These are phyloP conservation scores for Listronotus bonariensis DNA, from an alignment of 1,140 invertebrate species.

Conservation along the genomic window DNA sequence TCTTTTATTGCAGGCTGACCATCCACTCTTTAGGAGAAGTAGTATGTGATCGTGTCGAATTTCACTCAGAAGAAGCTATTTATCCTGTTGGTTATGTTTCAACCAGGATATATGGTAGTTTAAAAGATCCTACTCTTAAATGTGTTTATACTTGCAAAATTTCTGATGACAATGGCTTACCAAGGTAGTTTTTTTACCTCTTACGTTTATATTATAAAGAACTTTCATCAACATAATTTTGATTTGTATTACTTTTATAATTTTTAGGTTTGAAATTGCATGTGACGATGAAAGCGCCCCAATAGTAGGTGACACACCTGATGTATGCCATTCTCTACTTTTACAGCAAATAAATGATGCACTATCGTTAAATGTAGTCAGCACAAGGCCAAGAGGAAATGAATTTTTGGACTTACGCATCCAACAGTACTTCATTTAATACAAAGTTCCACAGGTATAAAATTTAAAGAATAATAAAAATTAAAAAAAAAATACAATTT, in stretches of 20 bases:
- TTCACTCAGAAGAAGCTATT: conserved; percentile 74
- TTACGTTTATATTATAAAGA: too few species aligned
- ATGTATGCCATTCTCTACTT: conserved; percentile 74
- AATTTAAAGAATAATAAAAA: neutral
- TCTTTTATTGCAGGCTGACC: conserved; percentile 59
- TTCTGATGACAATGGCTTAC: conserved; percentile 70
- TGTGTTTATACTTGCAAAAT: conserved; percentile 85
- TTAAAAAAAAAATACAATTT: too few species aligned
- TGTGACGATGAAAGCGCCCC: conserved; percentile 73
- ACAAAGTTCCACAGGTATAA: conserved; percentile 66
- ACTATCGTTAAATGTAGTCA: conserved; percentile 59
- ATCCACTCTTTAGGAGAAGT: conserved; percentile 81
- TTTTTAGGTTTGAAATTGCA: conserved; percentile 75
- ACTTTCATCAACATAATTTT: too few species aligned
- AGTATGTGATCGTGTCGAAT: conserved; percentile 68
- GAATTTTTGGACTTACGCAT: conserved; percentile 82
- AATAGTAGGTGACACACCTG: conserved; percentile 69
- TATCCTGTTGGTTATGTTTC: conserved; percentile 82
- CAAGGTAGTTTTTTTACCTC: conserved; percentile 65
- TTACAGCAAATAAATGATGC: conserved; percentile 65
- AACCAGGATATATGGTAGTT: conserved; percentile 76
- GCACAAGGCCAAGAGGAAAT: conserved; percentile 66
- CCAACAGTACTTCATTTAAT: conserved; percentile 77
- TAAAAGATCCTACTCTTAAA: conserved; percentile 70
- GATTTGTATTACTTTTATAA: too few species aligned